Conservation (phyloP, 2,797 vertebrate genomes). For the Smutsia temminckii region DNA sequence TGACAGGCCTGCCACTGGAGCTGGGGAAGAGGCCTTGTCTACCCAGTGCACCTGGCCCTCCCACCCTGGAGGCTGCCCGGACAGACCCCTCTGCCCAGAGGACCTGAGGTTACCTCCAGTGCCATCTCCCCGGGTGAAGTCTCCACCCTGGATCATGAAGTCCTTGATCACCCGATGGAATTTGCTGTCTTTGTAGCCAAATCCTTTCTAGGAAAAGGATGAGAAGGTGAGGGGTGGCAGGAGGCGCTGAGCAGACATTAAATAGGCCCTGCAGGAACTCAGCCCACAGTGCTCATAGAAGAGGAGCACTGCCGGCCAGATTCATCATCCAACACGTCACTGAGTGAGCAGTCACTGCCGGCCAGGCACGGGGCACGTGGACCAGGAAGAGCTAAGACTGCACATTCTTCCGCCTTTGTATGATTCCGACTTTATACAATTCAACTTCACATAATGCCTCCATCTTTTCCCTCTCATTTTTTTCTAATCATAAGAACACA, state of each 20-base stretch:
- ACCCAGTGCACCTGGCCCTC: background rate
- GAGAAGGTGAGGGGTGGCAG: accelerated
- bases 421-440: background rate
- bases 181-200: slow-evolving; percentile 96
- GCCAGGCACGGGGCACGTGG: background rate
- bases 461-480: background rate
- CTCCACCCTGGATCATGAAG: slow-evolving; percentile 99
- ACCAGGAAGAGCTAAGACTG: background rate
- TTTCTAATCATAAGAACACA: background rate
- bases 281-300: background rate
- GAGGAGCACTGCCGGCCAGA: background rate
- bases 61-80: background rate
- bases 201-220: slow-evolving; percentile 92
- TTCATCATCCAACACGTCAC: accelerated
- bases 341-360: background rate
- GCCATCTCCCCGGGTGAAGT: slow-evolving; percentile 97
- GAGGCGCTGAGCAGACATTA: background rate
- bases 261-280: background rate
- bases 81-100: background rate
- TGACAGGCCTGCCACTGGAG: background rate
- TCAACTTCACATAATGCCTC: background rate
- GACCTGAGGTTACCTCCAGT: slow-evolving; percentile 91
- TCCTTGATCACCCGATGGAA: slow-evolving; percentile 98
- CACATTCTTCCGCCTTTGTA: background rate
- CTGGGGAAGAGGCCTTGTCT: background rate